Conservation (phyloP, 2,797 vertebrate species). For the Xiphorhynchus erythropygius region DNA sequence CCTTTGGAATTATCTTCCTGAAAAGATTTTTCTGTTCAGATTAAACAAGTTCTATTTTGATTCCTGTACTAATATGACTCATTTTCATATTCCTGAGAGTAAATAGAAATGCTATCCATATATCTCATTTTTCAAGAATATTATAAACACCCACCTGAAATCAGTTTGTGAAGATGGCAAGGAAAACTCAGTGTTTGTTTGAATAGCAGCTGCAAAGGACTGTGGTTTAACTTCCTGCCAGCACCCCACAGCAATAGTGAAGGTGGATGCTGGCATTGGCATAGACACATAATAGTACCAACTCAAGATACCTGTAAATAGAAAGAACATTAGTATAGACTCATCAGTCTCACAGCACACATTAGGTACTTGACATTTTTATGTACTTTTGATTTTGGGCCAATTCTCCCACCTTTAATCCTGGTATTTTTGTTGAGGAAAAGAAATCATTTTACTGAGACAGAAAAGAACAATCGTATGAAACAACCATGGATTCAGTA, state of each 20-base stretch:
- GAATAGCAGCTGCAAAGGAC: neutral
- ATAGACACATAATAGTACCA: slow-evolving; percentile 96
- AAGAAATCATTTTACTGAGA: neutral
- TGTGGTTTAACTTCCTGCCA: slow-evolving; percentile 84
- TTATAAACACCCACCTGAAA: slow-evolving; percentile 74
- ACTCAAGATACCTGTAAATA: slow-evolving; percentile 76
- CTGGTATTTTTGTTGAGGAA: neutral
- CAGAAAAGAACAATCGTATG: neutral
- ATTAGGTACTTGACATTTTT: neutral
- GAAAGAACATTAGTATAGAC: slow-evolving; percentile 7
- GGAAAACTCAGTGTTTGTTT: neutral
- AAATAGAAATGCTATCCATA: slow-evolving; percentile 12
- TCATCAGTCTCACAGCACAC: neutral
- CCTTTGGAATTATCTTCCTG: slow-evolving; percentile 25
- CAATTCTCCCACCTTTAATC: neutral
- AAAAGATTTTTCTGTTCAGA: slow-evolving; percentile 39
- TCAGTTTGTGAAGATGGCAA: slow-evolving; percentile 23
- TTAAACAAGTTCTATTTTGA: slow-evolving; percentile 57
- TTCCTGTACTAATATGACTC: slow-evolving; percentile 56
- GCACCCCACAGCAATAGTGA: slow-evolving; percentile 91
- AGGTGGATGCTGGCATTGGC: slow-evolving; percentile 97
- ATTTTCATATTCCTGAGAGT: slow-evolving; percentile 36
- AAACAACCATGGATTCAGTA: neutral
- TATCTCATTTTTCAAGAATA: slow-evolving; percentile 10
- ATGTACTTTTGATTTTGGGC: neutral